Evolutionary conservation across 2,113 vertebrate species (phyloP).

Genomic region (Grammomys dolichurus): DNA sequence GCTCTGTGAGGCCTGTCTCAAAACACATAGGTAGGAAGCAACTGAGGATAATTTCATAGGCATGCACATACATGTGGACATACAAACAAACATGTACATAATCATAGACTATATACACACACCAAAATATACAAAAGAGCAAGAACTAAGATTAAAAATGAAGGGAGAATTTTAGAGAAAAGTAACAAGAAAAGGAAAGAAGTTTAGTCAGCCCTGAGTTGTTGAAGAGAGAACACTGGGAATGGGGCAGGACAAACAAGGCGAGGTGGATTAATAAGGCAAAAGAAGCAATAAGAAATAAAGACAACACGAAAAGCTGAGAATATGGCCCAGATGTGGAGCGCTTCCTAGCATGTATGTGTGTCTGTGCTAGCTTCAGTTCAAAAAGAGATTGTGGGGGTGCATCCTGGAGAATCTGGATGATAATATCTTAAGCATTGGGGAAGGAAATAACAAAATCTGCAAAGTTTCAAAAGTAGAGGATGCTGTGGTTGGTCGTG

Average conservation of each 20-base stretch:
- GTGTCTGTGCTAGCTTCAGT: not conserved
- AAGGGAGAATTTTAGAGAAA: constrained; percentile 44
- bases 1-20: not conserved
- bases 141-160: constrained; percentile 66
- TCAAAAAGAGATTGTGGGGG: not conserved
- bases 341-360: not conserved
- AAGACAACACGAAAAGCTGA: not conserved
- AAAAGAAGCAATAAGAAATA: not conserved
- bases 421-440: not conserved
- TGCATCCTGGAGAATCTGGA: constrained; percentile 1
- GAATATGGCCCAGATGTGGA: not conserved
- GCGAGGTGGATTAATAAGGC: not conserved
- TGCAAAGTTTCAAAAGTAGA: constrained; percentile 27
- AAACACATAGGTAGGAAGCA: not conserved
- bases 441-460: not conserved
- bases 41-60: not conserved
- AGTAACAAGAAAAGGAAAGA: not conserved
- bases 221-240: not conserved
- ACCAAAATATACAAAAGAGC: not conserved
- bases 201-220: constrained; percentile 24
- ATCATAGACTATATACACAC: not conserved
- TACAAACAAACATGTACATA: not conserved
- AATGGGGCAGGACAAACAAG: not conserved
- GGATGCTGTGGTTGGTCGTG: not conserved
- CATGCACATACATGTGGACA: not conserved